Percentiles rank a stretch among this genome's conserved stretches.
phyloP scores from a whole-genome alignment of 2,888 invertebrate species.

The Laothoe populi region DNA sequence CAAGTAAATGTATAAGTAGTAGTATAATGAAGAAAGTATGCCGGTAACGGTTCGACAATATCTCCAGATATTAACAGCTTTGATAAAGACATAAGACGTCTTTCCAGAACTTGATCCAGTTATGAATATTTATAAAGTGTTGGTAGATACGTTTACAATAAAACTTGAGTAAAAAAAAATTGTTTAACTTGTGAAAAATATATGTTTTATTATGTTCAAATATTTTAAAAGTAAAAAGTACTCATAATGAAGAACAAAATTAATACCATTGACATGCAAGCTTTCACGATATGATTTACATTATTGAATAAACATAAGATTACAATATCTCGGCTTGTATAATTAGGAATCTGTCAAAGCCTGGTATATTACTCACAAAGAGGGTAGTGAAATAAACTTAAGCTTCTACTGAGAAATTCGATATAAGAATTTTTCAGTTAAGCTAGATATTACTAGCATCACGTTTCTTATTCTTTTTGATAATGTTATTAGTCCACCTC shows the following conservation, averaged over 20 bases:
- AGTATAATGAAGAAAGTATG: constrained; percentile 44
- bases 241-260: neutral
- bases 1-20: constrained; percentile 34
- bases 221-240: neutral
- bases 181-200: neutral
- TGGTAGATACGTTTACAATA: neutral
- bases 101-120: constrained; percentile 31
- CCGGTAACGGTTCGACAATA: constrained; percentile 49
- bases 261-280: neutral
- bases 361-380: neutral
- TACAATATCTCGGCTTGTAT: neutral
- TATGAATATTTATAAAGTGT: neutral
- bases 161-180: neutral
- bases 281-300: neutral
- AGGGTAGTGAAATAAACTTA: too few relatives aligned
- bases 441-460: neutral
- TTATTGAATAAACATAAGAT: constrained; percentile 18
- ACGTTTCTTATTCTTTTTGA: neutral
- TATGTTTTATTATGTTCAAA: neutral
- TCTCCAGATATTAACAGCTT: constrained; percentile 46
- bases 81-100: constrained; percentile 39
- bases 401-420: neutral
- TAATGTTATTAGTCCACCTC: constrained; percentile 4
- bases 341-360: constrained; percentile 5
- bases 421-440: neutral